These are phyloP conservation scores for Lordiphosa clarofinis DNA, from an alignment of 1,140 invertebrate genomes.

Conservation along the genomic window DNA sequence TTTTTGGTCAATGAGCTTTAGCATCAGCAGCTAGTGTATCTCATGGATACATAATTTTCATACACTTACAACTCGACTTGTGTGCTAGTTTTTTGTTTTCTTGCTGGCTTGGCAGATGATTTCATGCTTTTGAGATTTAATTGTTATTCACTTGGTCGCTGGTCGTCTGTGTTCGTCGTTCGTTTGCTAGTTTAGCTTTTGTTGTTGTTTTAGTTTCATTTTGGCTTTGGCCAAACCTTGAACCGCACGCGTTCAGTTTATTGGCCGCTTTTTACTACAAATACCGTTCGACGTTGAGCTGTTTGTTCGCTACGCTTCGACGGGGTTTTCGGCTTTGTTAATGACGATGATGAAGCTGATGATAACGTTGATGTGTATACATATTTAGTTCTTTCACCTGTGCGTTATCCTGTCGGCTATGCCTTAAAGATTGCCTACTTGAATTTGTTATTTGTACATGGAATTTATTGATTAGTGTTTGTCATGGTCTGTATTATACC, in stretches of 20 bases:
- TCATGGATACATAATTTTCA: conserved; percentile 31
- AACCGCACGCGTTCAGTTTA: conserved; percentile 77
- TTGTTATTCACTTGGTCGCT: conserved; percentile 68
- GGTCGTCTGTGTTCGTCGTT: conserved; percentile 40
- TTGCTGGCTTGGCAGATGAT: conserved; percentile 60
- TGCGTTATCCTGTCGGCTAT: conserved; percentile 4
- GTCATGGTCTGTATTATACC: too few species aligned
- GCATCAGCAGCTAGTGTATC: conserved; percentile 41
- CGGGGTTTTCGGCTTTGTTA: conserved; percentile 44
- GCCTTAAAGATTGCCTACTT: conserved; percentile 19
- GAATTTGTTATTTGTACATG: conserved; percentile 39
- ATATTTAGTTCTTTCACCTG: too few species aligned
- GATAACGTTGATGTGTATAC: conserved; percentile 19
- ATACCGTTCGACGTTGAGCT: conserved; percentile 57
- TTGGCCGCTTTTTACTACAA: conserved; percentile 79
- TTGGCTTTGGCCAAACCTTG: conserved; percentile 77
- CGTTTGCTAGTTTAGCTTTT: conserved; percentile 28
- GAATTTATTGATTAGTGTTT: conserved; percentile 64
- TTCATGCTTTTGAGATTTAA: conserved; percentile 77
- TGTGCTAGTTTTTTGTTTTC: conserved; percentile 27
- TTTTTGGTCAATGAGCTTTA: conserved; percentile 73
- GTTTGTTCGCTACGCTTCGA: conserved; percentile 43
- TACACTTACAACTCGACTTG: conserved; percentile 2
- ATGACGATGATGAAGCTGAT: conserved; percentile 31
- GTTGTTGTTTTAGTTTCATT: conserved; percentile 63